phyloP scores from a whole-genome alignment of 2,888 invertebrate genomes.

The Drosophila austrosaltans region DNA sequence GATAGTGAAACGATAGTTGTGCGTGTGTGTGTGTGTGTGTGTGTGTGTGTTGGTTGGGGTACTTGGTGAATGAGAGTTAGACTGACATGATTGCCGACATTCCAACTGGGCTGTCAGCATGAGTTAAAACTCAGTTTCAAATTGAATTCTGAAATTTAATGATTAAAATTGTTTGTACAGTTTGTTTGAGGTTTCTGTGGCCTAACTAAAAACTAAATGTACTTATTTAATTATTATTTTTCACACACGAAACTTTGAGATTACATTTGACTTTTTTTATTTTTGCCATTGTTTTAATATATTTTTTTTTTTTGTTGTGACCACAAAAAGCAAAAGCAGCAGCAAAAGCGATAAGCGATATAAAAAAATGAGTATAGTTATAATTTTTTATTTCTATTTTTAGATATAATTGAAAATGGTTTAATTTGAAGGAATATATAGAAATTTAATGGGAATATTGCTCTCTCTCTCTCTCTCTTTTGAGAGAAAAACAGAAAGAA shows the following conservation, averaged over 20 bases:
- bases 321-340: neutral
- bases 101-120: no score
- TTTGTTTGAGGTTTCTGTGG: constrained; percentile 10
- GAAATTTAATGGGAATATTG: neutral
- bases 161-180: constrained; percentile 4
- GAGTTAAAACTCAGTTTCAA: neutral
- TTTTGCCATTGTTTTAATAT: neutral
- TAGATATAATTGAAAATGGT: neutral
- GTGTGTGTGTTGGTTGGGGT: neutral
- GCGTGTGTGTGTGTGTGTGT: no score
- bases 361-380: neutral
- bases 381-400: constrained; percentile 1
- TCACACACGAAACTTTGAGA: constrained; percentile 13
- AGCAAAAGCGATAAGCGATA: neutral
- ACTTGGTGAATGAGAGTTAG: neutral
- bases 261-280: constrained; percentile 1
- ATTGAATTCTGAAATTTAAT: constrained; percentile 4
- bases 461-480: no score
- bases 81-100: neutral
- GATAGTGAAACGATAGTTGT: neutral
- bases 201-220: constrained; percentile 7
- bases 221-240: constrained; percentile 21
- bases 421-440: neutral
- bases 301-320: neutral
- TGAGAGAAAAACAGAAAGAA: no score